Base-by-base conservation (phyloP, 2,888 invertebrate genomes). In the Lithophane ornitopus region DNA sequence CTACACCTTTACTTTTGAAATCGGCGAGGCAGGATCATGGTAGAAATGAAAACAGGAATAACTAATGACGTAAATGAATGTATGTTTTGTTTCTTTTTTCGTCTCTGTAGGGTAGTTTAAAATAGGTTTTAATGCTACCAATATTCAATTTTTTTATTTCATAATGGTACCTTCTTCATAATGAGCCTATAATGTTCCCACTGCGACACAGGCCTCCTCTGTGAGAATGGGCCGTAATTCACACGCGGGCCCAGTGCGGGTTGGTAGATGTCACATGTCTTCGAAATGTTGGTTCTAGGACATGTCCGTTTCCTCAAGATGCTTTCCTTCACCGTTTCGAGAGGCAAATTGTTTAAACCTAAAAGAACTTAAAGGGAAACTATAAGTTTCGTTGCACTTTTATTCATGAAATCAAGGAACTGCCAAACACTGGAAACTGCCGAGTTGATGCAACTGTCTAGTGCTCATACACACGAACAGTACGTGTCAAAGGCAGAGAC, bases 1-100 rank as follows among this genome's bases (percentile, higher is more conserved):
- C 63, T 74, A 70, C 81, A 58, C 74, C 65, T 71, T 66, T 83
- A 73, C 76, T 81, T 81, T 76, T 79, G 52, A 78, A 85, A 84
- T 73, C 76, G 58, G 54, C 34, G 67, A 39, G 8, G 41, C 58
- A 75, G 76, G 59, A 76, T 61, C 76, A 26, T 34, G 59, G 52
- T 41, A 58, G 74, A 70, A 85, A 76, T 83, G 56, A 28, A 75
- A 76, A 67, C 70, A 22, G 46, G 26, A 71, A 76, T n/a, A n/a
- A n/a, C n/a, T 74, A 79, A 65, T 70, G 73, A 75, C 58, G 61
- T 80, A 58, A 74, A 80, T 83, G 3, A 85, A 83, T 74, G 76
- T 16, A 26, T 59, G 28, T 69, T 65, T 67, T 78, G 41, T 62
- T 74, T 8, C 26, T 41, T 12, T 44, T 63, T 76, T 19, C 34